These are phyloP conservation scores for Corythornis cristatus DNA, from an alignment of 2,113 vertebrate species.

Conservation along the genomic window DNA sequence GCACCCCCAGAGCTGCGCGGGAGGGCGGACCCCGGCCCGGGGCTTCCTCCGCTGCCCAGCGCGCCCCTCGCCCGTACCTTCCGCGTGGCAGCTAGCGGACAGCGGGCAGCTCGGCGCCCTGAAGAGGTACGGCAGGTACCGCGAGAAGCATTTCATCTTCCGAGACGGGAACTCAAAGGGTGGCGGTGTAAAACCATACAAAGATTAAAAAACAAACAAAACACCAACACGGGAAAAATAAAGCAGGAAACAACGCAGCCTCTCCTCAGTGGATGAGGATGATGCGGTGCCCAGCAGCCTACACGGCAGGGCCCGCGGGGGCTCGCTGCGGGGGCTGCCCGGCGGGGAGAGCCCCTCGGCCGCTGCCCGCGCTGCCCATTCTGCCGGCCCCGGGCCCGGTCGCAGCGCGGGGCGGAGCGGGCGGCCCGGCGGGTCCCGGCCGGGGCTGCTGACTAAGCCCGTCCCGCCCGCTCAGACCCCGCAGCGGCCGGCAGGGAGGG, in stretches of 20 bases:
- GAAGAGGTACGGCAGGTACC: constrained; percentile 95
- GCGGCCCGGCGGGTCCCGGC: neutral
- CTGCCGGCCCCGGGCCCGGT: constrained; percentile 42
- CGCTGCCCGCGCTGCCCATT: neutral
- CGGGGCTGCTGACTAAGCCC: neutral
- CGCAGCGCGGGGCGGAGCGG: too few relatives aligned
- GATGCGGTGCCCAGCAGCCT: constrained; percentile 67
- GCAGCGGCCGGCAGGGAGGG: neutral
- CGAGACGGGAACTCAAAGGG: neutral
- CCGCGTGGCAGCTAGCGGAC: constrained; percentile 92
- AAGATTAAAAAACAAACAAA: neutral
- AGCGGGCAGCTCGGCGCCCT: constrained; percentile 92
- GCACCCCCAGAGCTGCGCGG: too few relatives aligned
- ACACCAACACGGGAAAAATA: neutral
- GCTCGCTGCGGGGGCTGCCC: constrained; percentile 58
- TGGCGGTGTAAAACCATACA: neutral
- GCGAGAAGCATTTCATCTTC: constrained; percentile 98
- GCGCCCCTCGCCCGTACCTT: constrained; percentile 81
- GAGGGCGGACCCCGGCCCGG: neutral
- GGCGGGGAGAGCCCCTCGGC: constrained; percentile 49
- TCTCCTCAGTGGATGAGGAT: constrained; percentile 68
- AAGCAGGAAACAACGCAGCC: constrained; percentile 37
- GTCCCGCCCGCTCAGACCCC: neutral
- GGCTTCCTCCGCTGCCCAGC: neutral
- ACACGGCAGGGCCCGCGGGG: constrained; percentile 54